These are phyloP conservation scores for Diachasmimorpha longicaudata DNA, from an alignment of 1,140 invertebrate species.

Conservation along the genomic window DNA sequence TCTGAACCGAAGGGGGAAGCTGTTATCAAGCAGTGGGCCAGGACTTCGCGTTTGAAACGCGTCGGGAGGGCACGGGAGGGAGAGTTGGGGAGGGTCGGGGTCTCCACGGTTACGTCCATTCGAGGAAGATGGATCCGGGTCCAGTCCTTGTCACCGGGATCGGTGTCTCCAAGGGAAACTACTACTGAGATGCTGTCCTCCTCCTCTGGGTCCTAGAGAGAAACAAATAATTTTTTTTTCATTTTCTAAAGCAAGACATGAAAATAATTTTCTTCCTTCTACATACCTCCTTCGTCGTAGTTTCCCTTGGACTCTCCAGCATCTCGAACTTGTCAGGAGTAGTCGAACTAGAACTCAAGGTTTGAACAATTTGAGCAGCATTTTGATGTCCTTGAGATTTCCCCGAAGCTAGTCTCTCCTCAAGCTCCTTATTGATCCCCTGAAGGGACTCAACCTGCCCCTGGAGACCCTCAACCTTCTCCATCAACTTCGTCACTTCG, in stretches of 20 bases:
- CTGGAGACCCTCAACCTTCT: conserved; percentile 37
- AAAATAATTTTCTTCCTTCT: too few relatives aligned
- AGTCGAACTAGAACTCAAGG: conserved; percentile 53
- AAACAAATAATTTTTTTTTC: not conserved
- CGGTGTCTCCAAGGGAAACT: conserved; percentile 54
- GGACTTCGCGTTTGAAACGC: conserved; percentile 65
- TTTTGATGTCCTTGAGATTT: not conserved
- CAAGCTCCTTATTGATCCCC: conserved; percentile 53
- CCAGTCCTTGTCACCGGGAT: conserved; percentile 59
- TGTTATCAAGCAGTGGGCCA: conserved; percentile 54
- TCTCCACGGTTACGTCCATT: conserved; percentile 39
- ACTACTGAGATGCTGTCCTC: conserved; percentile 54
- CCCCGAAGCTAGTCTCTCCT: conserved; percentile 62
- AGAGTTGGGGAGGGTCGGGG: conserved; percentile 39
- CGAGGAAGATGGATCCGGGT: conserved; percentile 52
- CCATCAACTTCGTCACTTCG: conserved; percentile 50
- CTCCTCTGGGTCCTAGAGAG: conserved; percentile 43
- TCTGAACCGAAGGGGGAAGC: conserved; percentile 49
- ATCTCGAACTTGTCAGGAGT: conserved; percentile 59
- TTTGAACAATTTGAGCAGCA: conserved; percentile 37
- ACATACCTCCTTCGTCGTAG: conserved; percentile 33
- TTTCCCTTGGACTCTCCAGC: conserved; percentile 50
- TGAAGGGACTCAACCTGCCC: conserved; percentile 13
- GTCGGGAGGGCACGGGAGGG: conserved; percentile 57
- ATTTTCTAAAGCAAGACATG: too few relatives aligned